Percentiles rank a stretch among this genome's conserved stretches.
phyloP scores from a whole-genome alignment of 2,113 vertebrate genomes.

The Ochotona curzoniae region DNA sequence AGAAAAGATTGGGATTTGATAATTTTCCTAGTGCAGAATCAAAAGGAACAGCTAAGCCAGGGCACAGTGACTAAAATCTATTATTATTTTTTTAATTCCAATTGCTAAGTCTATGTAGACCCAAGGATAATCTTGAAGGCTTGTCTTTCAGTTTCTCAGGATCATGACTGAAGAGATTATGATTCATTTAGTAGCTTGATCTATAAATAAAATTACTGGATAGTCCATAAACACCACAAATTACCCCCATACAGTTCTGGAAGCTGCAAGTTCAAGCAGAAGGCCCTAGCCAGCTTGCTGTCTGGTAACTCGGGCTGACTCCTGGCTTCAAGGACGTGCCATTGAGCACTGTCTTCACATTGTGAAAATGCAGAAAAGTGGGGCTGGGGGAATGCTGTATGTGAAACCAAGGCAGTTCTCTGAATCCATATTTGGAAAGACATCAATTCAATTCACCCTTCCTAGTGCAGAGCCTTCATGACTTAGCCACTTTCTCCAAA shows the following conservation, averaged over 20 bases:
- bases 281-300: background rate
- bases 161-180: background rate
- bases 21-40: background rate
- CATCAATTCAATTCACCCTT: background rate
- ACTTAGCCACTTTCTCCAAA: background rate
- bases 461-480: background rate
- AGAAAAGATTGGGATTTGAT: background rate
- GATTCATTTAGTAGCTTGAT: background rate
- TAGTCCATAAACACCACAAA: background rate
- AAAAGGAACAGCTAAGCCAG: background rate
- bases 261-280: background rate
- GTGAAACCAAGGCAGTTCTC: background rate
- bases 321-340: background rate
- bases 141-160: background rate
- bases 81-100: background rate
- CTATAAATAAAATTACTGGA: background rate
- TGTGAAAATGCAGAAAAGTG: background rate
- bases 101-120: background rate
- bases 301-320: background rate
- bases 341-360: background rate
- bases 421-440: background rate
- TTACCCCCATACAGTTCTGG: background rate
- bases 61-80: background rate
- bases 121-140: background rate
- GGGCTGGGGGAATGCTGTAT: background rate